phyloP scores from a whole-genome alignment of 2,113 vertebrate species.

The Oceanites oceanicus region DNA sequence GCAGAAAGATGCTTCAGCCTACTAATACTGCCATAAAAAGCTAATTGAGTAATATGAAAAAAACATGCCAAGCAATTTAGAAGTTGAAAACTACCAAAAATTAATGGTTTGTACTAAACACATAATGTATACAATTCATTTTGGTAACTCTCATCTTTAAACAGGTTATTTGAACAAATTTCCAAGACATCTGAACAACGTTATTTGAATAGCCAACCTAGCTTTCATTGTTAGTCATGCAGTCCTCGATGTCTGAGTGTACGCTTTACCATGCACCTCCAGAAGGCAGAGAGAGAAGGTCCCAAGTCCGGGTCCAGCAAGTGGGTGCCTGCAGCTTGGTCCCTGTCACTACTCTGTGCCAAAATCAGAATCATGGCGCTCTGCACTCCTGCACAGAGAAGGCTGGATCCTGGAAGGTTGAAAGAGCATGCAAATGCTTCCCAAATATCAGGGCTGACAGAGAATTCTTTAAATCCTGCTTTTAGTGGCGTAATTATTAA shows the following conservation, averaged over 20 bases:
- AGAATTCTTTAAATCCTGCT: neutral
- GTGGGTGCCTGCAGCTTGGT: neutral
- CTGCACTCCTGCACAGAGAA: neutral
- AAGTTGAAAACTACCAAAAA: neutral
- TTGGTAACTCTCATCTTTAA: neutral
- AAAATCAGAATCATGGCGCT: neutral
- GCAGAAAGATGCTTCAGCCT: neutral
- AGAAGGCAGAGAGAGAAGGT: neutral
- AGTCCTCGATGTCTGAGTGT: accelerated
- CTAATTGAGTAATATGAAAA: neutral
- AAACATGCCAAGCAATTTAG: neutral
- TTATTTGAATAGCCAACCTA: neutral
- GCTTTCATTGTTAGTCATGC: neutral
- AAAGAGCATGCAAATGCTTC: neutral
- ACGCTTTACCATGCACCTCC: neutral
- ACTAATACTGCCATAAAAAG: neutral
- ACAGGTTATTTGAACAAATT: neutral
- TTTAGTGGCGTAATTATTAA: neutral
- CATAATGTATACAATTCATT: neutral
- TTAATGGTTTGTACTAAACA: neutral
- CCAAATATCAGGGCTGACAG: neutral
- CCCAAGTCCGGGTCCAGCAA: neutral
- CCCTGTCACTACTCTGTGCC: too few relatives aligned
- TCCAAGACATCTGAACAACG: neutral
- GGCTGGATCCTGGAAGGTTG: too few relatives aligned